Percentiles rank a stretch among this genome's conserved stretches.
Conservation (phyloP, 1,140 invertebrate species). For the Anoplophora glabripennis region DNA sequence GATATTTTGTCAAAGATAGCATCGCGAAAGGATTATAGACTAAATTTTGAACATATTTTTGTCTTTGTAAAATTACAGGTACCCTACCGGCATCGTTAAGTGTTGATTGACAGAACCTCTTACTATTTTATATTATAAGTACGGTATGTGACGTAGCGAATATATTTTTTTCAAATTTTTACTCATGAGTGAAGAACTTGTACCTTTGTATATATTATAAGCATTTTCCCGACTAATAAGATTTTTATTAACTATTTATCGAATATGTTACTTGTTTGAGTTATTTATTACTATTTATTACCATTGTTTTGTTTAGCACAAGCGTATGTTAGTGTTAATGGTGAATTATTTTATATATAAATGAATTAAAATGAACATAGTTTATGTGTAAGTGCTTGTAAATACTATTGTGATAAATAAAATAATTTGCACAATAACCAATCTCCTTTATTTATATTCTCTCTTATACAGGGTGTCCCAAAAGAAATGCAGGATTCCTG, state of each 20-base stretch:
- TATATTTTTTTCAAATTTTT: too few species aligned
- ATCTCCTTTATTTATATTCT: slow-evolving; percentile 1
- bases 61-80: too few species aligned
- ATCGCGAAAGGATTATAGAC: too few species aligned
- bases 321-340: slow-evolving; percentile 18
- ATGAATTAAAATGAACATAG: slow-evolving; percentile 37
- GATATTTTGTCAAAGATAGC: too few species aligned
- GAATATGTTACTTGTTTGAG: slow-evolving; percentile 24
- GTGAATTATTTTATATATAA: slow-evolving; percentile 36
- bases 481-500: too few species aligned
- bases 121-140: too few species aligned
- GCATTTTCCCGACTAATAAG: slow-evolving; percentile 7
- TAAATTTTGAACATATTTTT: too few species aligned
- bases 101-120: too few species aligned
- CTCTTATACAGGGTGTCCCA: too few species aligned
- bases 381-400: slow-evolving; percentile 47
- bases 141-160: too few species aligned
- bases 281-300: slow-evolving; percentile 24
- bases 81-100: too few species aligned
- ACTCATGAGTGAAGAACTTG: too few species aligned
- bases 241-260: slow-evolving; percentile 5
- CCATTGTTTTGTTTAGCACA: slow-evolving; percentile 19
- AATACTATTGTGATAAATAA: slow-evolving; percentile 48
- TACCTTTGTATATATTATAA: slow-evolving; percentile 18
- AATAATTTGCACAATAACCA: slow-evolving; percentile 44